Conservation (phyloP, 2,797 vertebrate genomes). For the Alauda arvensis region DNA sequence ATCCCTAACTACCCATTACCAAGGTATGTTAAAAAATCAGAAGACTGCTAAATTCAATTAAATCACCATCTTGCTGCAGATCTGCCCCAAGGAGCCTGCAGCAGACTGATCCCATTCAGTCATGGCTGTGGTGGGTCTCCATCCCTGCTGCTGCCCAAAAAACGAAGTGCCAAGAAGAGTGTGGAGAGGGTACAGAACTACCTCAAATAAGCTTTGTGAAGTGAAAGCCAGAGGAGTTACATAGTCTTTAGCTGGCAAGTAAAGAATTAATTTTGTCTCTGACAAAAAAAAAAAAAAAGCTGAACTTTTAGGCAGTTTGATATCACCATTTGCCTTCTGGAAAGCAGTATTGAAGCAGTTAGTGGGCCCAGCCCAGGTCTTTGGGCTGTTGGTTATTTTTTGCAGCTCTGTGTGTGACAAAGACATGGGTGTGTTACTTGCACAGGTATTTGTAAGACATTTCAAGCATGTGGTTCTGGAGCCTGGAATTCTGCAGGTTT, state of each 20-base stretch:
- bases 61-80: neutral
- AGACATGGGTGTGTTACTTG: neutral
- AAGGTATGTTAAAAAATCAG: neutral
- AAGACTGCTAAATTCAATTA: conserved; percentile 14
- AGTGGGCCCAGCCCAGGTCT: neutral
- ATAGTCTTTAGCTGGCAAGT: neutral
- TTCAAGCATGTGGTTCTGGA: neutral
- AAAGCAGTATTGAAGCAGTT: neutral
- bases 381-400: neutral
- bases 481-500: neutral
- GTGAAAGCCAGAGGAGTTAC: neutral
- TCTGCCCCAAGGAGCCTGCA: neutral
- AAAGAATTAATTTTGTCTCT: neutral
- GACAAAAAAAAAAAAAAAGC: neutral
- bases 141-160: neutral
- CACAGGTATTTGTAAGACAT: neutral
- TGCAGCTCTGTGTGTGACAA: neutral
- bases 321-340: neutral
- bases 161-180: rapidly evolving
- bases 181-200: neutral
- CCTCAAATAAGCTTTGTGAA: neutral
- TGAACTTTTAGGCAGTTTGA: neutral
- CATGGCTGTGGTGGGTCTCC: rapidly evolving
- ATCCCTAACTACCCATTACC: conserved; percentile 19
- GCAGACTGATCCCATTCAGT: neutral